Conservation (phyloP, 1,140 invertebrate species). For the Drosophila busckii region DNA sequence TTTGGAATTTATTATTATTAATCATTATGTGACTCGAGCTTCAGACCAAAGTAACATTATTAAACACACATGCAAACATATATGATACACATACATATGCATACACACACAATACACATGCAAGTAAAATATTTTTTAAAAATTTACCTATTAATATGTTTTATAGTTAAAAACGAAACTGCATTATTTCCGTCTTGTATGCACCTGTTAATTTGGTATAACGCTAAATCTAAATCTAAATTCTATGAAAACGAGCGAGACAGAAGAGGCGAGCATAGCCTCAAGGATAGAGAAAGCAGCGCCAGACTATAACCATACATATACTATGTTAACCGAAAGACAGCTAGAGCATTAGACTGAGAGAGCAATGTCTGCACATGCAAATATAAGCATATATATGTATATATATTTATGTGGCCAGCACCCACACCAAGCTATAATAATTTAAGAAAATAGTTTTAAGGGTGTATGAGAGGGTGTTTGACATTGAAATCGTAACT, state of each 20-base stretch:
- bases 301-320: conserved; percentile 30
- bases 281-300: conserved; percentile 6
- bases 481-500: conserved; percentile 5
- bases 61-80: conserved; percentile 1
- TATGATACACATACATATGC: conserved; percentile 5
- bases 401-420: conserved; percentile 14
- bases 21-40: conserved; percentile 22
- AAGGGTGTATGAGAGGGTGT: conserved; percentile 19
- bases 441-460: conserved; percentile 24
- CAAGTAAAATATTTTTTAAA: not conserved
- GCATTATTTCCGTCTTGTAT: conserved; percentile 40
- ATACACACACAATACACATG: conserved; percentile 1
- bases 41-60: conserved; percentile 43
- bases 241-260: not conserved
- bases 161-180: conserved; percentile 15
- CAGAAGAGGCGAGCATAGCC: not conserved
- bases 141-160: conserved; percentile 4
- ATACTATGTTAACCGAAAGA: conserved; percentile 6
- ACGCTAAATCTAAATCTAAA: conserved; percentile 13
- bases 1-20: not conserved
- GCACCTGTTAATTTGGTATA: conserved; percentile 50
- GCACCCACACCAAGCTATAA: conserved; percentile 21
- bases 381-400: too few relatives aligned
- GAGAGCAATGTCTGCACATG: too few relatives aligned
- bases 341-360: not conserved